Evolutionary conservation across 2,888 invertebrate genomes (phyloP).

Genomic region (Esperia sulphurella): DNA sequence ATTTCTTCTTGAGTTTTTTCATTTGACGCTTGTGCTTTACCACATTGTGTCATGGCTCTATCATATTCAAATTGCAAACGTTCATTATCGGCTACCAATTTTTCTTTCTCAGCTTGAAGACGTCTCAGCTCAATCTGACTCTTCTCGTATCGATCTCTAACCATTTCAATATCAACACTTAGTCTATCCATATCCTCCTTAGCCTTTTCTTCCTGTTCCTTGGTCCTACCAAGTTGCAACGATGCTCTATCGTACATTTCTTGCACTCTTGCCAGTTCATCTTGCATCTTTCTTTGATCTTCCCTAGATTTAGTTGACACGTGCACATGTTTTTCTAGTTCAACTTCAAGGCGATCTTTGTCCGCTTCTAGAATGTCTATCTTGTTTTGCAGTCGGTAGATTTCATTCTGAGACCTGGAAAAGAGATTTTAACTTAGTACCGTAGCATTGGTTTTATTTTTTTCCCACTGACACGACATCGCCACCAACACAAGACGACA

Average conservation of each 20-base stretch:
- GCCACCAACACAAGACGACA: constrained; percentile 69
- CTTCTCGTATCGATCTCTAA: constrained; percentile 93
- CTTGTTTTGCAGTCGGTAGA: constrained; percentile 92
- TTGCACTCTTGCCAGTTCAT: constrained; percentile 90
- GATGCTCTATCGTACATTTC: constrained; percentile 94
- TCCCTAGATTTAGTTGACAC: constrained; percentile 89
- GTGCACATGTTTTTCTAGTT: constrained; percentile 91
- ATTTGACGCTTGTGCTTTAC: constrained; percentile 90
- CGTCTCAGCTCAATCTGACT: constrained; percentile 90
- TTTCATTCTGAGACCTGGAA: constrained; percentile 91
- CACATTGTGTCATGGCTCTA: constrained; percentile 90
- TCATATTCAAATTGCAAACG: constrained; percentile 92
- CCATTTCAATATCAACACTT: constrained; percentile 90
- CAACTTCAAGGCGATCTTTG: constrained; percentile 90
- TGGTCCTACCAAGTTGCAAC: constrained; percentile 89
- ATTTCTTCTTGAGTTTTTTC: constrained; percentile 95
- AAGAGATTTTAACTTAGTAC: constrained; percentile 15
- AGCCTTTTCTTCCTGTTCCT: constrained; percentile 94
- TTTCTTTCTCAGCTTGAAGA: constrained; percentile 91
- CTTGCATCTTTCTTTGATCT: constrained; percentile 91
- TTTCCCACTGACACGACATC: constrained; percentile 29
- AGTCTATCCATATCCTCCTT: constrained; percentile 90
- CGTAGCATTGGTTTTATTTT: constrained; percentile 10
- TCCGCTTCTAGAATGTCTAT: constrained; percentile 93
- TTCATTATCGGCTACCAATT: constrained; percentile 90